Percentiles rank a stretch among this genome's conserved stretches.
phyloP scores from a whole-genome alignment of 2,888 invertebrate species.

The Scrobipalpa atriplicella region DNA sequence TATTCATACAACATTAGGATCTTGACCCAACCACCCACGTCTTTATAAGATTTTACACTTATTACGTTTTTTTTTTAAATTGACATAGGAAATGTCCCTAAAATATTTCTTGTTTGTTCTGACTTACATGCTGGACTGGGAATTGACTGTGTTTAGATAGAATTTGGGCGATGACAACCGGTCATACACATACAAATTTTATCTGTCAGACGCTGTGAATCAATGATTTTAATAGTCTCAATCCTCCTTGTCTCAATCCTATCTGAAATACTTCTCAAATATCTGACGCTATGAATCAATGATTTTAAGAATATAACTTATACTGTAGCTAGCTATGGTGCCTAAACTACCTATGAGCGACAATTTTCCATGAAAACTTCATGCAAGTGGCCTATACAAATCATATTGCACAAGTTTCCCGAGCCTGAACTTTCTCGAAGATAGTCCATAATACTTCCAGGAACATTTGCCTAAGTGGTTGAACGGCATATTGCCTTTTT shows the following conservation, averaged over 20 bases:
- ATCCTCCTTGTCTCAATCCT: no score
- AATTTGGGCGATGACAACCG: no score
- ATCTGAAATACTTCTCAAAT: no score
- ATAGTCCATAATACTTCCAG: slow-evolving; percentile 21
- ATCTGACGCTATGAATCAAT: no score
- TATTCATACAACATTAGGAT: slow-evolving; percentile 51
- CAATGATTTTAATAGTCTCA: no score
- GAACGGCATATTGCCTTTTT: slow-evolving; percentile 9
- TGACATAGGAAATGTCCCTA: neutral
- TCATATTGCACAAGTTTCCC: slow-evolving; percentile 8
- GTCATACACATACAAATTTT: no score
- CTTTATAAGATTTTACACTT: neutral
- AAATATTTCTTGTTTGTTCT: no score
- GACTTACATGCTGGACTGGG: no score
- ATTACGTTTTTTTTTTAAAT: neutral
- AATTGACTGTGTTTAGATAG: no score
- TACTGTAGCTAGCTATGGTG: no score
- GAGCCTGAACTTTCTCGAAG: neutral
- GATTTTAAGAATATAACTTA: no score
- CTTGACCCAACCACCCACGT: slow-evolving; percentile 42
- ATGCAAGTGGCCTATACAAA: neutral
- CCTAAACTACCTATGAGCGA: neutral
- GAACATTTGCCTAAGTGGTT: slow-evolving; percentile 22
- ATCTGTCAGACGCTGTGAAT: no score
- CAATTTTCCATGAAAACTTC: neutral